Evolutionary conservation across 2,888 invertebrate genomes (phyloP).

Genomic region (Sphaeridia pumilis): DNA sequence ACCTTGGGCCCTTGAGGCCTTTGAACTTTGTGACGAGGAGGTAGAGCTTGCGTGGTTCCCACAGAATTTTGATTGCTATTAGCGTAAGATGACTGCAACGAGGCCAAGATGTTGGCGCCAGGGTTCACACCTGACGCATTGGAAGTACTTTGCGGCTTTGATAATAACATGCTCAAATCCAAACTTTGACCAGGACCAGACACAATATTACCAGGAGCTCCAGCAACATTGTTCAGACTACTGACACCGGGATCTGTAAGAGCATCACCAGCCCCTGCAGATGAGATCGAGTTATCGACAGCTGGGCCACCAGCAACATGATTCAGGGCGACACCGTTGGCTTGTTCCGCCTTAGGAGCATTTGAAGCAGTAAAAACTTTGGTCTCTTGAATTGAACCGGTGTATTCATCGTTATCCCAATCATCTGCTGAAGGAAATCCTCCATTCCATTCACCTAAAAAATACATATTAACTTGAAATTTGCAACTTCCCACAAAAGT

Average conservation of each 20-base stretch:
- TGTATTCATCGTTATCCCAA: slow-evolving; percentile 90
- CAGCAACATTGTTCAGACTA: slow-evolving; percentile 4
- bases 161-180: slow-evolving; percentile 29
- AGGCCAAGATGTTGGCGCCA: slow-evolving; percentile 32
- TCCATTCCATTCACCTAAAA: slow-evolving; percentile 42
- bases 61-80: slow-evolving; percentile 10
- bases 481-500: too few relatives aligned
- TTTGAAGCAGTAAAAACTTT: slow-evolving; percentile 63
- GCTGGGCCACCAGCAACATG: slow-evolving; percentile 3
- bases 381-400: slow-evolving; percentile 83
- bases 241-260: slow-evolving; percentile 3
- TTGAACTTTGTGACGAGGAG: slow-evolving; percentile 32
- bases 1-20: slow-evolving; percentile 29
- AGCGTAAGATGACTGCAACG: slow-evolving; percentile 27
- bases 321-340: slow-evolving; percentile 25
- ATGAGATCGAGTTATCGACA: slow-evolving; percentile 16
- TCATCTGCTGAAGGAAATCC: slow-evolving; percentile 54
- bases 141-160: slow-evolving; percentile 22
- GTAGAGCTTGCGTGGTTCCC: slow-evolving; percentile 22
- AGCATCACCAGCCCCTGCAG: slow-evolving; percentile 23
- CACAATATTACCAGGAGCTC: slow-evolving; percentile 18
- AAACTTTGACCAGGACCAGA: slow-evolving; percentile 34
- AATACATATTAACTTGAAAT: too few relatives aligned
- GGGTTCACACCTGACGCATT: slow-evolving; percentile 23
- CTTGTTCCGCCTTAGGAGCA: slow-evolving; percentile 28